These are phyloP conservation scores for Cheilosia pagana DNA, from an alignment of 2,888 invertebrate species.

Conservation along the genomic window DNA sequence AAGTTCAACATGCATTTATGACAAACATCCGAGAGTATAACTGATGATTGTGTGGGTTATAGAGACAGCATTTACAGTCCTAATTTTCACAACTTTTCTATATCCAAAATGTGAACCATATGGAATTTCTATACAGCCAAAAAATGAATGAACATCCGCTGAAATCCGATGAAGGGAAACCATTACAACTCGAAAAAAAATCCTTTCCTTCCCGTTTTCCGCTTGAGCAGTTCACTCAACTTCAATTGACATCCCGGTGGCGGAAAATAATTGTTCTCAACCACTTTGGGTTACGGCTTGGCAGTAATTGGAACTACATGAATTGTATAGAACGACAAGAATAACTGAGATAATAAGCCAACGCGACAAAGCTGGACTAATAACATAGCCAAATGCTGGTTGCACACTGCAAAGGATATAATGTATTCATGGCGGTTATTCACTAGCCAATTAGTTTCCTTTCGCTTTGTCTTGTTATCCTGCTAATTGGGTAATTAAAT, in stretches of 20 bases:
- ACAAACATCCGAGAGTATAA: too few species aligned
- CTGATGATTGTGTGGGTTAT: too few species aligned
- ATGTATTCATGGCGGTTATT: slow-evolving; percentile 26
- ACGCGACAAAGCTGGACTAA: neutral
- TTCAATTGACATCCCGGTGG: slow-evolving; percentile 27
- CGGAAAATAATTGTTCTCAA: slow-evolving; percentile 37
- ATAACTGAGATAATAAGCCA: neutral
- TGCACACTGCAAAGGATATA: slow-evolving; percentile 15
- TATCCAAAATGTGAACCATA: too few species aligned
- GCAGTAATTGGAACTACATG: slow-evolving; percentile 49
- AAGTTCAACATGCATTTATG: too few species aligned
- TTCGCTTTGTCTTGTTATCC: slow-evolving; percentile 20
- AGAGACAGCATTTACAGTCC: too few species aligned
- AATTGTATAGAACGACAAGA: slow-evolving; percentile 7
- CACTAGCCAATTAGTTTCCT: slow-evolving; percentile 21
- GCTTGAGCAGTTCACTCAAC: slow-evolving; percentile 14
- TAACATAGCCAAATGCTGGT: neutral
- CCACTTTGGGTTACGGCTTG: slow-evolving; percentile 1
- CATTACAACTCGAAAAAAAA: too few species aligned
- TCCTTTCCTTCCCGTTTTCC: neutral
- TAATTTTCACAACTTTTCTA: too few species aligned
- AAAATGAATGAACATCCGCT: too few species aligned
- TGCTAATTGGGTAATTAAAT: slow-evolving; percentile 54
- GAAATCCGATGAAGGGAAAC: too few species aligned
- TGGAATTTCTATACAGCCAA: too few species aligned